Evolutionary conservation across 2,797 vertebrate species (phyloP).

Genomic region (Chanos chanos): DNA sequence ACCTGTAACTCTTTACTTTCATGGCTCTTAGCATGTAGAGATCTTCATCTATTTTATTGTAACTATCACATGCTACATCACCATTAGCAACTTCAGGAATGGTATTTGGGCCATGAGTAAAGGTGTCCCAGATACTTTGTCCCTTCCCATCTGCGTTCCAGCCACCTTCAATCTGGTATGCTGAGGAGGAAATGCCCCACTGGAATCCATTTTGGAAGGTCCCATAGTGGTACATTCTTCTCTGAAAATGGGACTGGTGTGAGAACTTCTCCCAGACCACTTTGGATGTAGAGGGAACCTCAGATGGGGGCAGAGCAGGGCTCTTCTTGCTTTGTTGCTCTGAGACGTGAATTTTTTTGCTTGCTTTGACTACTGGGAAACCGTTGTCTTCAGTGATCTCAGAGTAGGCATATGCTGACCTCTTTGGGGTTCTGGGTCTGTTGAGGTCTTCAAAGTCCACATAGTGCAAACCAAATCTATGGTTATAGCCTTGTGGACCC

Average conservation of each 20-base stretch:
- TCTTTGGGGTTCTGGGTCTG: constrained; percentile 84
- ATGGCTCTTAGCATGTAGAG: constrained; percentile 82
- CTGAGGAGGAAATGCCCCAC: constrained; percentile 88
- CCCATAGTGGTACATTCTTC: constrained; percentile 82
- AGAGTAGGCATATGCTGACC: constrained; percentile 84
- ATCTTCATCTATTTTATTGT: constrained; percentile 81
- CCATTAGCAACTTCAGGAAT: constrained; percentile 70
- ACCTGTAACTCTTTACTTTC: constrained; percentile 81
- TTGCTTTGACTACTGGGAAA: constrained; percentile 53
- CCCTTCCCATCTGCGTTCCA: constrained; percentile 90
- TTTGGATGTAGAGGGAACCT: constrained; percentile 82
- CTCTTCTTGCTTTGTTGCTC: constrained; percentile 18
- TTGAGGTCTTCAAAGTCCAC: constrained; percentile 76
- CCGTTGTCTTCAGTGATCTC: constrained; percentile 80
- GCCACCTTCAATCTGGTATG: constrained; percentile 90
- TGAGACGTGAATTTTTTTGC: not conserved
- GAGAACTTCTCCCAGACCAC: constrained; percentile 88
- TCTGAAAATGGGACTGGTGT: constrained; percentile 74
- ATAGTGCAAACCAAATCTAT: constrained; percentile 82
- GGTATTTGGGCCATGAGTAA: constrained; percentile 73
- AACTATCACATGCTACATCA: constrained; percentile 87
- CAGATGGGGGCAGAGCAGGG: constrained; percentile 67
- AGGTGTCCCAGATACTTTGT: constrained; percentile 88
- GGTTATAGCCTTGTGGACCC: constrained; percentile 79
- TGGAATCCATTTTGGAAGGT: constrained; percentile 78